These are phyloP conservation scores for Halcyon chelicuti DNA, from an alignment of 2,797 vertebrate genomes.

Conservation along the genomic window DNA sequence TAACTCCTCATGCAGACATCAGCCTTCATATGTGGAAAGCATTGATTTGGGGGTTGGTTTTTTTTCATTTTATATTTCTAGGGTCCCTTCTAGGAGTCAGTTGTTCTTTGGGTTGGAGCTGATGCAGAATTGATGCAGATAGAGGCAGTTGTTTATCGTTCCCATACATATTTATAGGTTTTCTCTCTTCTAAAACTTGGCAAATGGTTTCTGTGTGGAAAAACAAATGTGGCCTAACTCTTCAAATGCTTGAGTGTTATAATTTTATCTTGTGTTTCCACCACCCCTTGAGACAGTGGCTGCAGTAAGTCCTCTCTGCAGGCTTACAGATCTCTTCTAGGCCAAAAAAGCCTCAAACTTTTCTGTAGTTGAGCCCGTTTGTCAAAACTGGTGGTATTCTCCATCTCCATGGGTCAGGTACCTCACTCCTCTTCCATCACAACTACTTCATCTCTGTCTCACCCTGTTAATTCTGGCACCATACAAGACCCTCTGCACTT, in stretches of 20 bases:
- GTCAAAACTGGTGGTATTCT: neutral
- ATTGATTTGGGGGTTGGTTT: neutral
- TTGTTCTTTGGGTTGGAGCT: neutral
- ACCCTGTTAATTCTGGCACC: neutral
- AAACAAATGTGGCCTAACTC: neutral
- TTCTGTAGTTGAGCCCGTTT: neutral
- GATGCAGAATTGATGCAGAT: neutral
- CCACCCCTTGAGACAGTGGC: neutral
- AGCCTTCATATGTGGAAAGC: neutral
- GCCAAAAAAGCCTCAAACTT: neutral
- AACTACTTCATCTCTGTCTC: neutral
- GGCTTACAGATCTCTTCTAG: neutral
- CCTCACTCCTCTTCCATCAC: neutral
- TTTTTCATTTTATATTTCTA: neutral
- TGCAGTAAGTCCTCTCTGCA: neutral
- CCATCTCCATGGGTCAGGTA: neutral
- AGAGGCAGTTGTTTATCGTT: neutral
- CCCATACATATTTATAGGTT: neutral
- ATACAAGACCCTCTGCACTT: neutral
- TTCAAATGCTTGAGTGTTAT: neutral
- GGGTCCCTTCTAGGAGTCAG: neutral
- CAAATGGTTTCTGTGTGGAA: neutral
- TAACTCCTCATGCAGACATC: neutral
- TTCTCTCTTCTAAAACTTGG: neutral
- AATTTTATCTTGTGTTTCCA: neutral